phyloP scores from a whole-genome alignment of 2,113 vertebrate species.

The Equus przewalskii region DNA sequence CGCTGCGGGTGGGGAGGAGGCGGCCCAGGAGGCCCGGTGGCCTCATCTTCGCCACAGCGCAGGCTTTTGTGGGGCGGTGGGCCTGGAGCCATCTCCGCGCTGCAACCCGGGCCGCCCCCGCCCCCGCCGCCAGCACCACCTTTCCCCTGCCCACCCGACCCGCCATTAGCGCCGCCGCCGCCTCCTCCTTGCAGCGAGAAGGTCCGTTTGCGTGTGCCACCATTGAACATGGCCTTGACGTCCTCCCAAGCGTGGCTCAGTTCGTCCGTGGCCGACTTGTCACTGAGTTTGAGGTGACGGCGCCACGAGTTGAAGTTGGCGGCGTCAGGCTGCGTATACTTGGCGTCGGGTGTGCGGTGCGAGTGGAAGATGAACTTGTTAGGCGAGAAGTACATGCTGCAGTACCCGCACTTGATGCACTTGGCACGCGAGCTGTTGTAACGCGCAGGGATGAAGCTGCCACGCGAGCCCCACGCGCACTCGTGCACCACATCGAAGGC shows the following conservation, averaged over 20 bases:
- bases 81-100: constrained; percentile 83
- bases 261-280: constrained; percentile 92
- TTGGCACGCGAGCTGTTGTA: constrained; percentile 97
- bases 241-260: constrained; percentile 97
- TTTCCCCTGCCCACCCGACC: constrained; percentile 72
- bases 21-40: constrained; percentile 84
- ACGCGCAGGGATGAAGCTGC: constrained; percentile 94
- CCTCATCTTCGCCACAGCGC: constrained; percentile 85
- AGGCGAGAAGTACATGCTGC: constrained; percentile 96
- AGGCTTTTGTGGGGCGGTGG: constrained; percentile 86
- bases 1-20: constrained; percentile 89
- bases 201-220: constrained; percentile 95
- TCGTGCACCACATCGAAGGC: constrained; percentile 96
- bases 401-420: constrained; percentile 96
- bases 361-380: constrained; percentile 98
- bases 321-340: constrained; percentile 95
- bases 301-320: constrained; percentile 97
- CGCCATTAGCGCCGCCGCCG: constrained; percentile 75
- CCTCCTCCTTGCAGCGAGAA: constrained; percentile 90
- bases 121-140: constrained; percentile 72
- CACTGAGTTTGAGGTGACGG: constrained; percentile 95
- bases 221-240: constrained; percentile 99
- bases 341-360: constrained; percentile 94
- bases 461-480: constrained; percentile 94
- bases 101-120: constrained; percentile 69